Evolutionary conservation across 1,140 invertebrate genomes (phyloP), one percentile per base, ranked within the genome.

Genomic region (Camponotus floridanus): DNA sequence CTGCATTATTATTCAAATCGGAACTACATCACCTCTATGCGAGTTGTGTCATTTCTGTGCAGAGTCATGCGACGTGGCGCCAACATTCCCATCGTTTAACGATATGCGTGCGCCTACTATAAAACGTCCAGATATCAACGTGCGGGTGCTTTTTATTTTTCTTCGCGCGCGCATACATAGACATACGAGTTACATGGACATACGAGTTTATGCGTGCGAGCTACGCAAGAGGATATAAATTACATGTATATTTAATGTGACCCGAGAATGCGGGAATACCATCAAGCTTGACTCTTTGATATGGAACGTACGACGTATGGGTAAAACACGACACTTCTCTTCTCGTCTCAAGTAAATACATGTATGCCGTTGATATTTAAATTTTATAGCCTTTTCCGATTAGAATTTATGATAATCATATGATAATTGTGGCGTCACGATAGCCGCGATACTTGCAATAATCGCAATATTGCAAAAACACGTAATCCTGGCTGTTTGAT

Each of bases 21-120:
- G 21, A 55, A 42, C 33, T 36, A 26, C 39, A 26, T 39, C 62
- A 61, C 74, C 64, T 81, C 70, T 80, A 57, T 64, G 81, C 45
- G 42, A 5, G 15, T 5, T 18, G 6, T 6, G 9, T 51, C 15
- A 18, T 8, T 51, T 31, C 48, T 31, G 71, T 51, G 83, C 76
- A 76, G 55, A 85, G 76, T 84, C 80, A 85, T 86, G 86, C 85
- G 86, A 88, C 87, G 57, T 21, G 92, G 92, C 92, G 91, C 91
- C 91, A 92, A 92, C 91, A 92, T 92, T 92, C 91, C 90, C 87
- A 88, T 92, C 90, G 85, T 76, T 88, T 88, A 87, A 86, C 87
- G 83, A 91, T 74, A 31, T 73, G 87, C 87, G 78, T 90, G 73
- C 90, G 81, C 85, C 48, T 86, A 36, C 84, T 83, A 61, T 86